A percentile compares a stretch with the other conserved stretches of the same genome.
Evolutionary conservation across 1,140 invertebrate species (phyloP).

Genomic region (Pachypsylla venusta): DNA sequence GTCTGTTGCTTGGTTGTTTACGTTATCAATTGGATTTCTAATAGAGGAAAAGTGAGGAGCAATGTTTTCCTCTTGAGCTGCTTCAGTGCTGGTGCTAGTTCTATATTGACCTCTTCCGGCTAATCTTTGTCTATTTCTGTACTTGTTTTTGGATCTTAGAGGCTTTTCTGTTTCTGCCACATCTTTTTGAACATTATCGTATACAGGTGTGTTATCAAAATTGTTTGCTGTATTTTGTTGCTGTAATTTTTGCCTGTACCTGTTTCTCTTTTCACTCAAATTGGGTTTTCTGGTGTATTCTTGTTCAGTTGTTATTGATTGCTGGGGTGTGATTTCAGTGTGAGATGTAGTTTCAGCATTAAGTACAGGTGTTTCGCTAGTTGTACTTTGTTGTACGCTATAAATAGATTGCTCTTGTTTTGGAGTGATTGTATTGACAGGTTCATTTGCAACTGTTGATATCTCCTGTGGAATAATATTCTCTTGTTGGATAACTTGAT

Average conservation of each 20-base stretch:
- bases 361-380: neutral
- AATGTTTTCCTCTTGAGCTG: neutral
- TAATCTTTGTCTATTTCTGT: slow-evolving; percentile 3
- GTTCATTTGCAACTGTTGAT: neutral
- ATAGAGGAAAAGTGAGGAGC: slow-evolving; percentile 3
- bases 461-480: neutral
- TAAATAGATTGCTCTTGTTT: neutral
- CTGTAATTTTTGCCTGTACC: slow-evolving; percentile 10
- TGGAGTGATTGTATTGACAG: neutral
- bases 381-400: slow-evolving; percentile 1
- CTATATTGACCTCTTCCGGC: neutral
- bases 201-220: neutral
- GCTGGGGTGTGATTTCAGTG: neutral
- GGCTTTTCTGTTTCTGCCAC: neutral
- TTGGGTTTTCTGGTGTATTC: neutral
- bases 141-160: slow-evolving; percentile 1
- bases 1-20: neutral
- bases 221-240: neutral
- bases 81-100: slow-evolving; percentile 6
- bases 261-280: slow-evolving; percentile 1
- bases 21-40: neutral
- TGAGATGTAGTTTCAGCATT: neutral
- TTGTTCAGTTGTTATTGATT: neutral
- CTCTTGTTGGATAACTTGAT: neutral
- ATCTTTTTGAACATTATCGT: neutral